These are phyloP conservation scores for Polylopha cassiicola DNA, from an alignment of 2,888 invertebrate genomes.

Conservation along the genomic window DNA sequence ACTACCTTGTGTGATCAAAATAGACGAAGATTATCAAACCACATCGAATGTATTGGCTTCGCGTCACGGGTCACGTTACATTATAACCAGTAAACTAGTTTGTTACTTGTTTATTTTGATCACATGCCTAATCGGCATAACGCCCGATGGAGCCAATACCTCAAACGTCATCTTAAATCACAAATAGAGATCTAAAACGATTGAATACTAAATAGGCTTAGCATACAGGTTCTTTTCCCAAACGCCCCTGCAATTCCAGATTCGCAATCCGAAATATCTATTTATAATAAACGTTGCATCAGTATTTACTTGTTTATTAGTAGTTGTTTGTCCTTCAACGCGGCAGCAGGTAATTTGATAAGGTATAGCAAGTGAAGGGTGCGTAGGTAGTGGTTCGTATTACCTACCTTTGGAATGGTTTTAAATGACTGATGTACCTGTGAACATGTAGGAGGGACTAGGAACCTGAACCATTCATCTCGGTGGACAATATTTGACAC, in stretches of 20 bases:
- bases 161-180: no score
- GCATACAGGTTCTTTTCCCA: not conserved
- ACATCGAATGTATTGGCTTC: no score
- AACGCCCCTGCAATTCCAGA: not conserved
- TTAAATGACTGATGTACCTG: conserved; percentile 12
- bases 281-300: conserved; percentile 14
- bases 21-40: no score
- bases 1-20: no score
- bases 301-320: conserved; percentile 20
- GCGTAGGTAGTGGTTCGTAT: conserved; percentile 33
- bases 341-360: conserved; percentile 28
- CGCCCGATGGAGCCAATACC: no score
- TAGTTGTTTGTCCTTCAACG: conserved; percentile 30
- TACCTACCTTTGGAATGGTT: conserved; percentile 5
- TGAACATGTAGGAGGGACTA: conserved; percentile 11
- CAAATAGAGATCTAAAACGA: no score
- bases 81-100: no score
- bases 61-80: no score
- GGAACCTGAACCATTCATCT: conserved; percentile 6
- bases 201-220: conserved; percentile 8
- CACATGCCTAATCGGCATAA: no score
- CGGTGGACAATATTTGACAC: conserved; percentile 13
- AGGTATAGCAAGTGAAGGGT: conserved; percentile 35
- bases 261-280: not conserved
- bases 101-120: no score